phyloP scores from a whole-genome alignment of 2,888 invertebrate genomes.

The Craniophora ligustri region DNA sequence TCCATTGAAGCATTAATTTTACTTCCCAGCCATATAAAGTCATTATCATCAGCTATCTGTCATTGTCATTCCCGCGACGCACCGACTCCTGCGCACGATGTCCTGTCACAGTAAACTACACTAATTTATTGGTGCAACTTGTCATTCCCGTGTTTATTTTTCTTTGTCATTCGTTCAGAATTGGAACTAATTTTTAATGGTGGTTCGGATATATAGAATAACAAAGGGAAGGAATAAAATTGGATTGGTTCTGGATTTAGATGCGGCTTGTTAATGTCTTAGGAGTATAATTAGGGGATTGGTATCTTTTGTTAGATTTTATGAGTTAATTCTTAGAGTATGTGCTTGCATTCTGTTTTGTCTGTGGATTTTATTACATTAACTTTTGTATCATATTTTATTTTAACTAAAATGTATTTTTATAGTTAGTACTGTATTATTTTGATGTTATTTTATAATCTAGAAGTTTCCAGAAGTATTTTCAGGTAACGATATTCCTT shows the following conservation, averaged over 20 bases:
- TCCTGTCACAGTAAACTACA: slow-evolving; percentile 56
- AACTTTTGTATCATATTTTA: too few relatives aligned
- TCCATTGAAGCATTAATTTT: slow-evolving; percentile 33
- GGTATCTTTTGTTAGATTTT: neutral
- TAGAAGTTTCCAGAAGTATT: too few relatives aligned
- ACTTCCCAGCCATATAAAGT: slow-evolving; percentile 45
- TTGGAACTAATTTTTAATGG: slow-evolving; percentile 57
- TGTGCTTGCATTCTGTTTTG: too few relatives aligned
- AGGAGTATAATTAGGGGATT: slow-evolving; percentile 14
- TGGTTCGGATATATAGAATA: slow-evolving; percentile 9
- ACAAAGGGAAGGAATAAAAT: neutral
- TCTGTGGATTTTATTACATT: too few relatives aligned
- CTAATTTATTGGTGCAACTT: slow-evolving; percentile 63
- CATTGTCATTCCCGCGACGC: slow-evolving; percentile 45
- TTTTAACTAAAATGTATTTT: too few relatives aligned
- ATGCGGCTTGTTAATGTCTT: slow-evolving; percentile 35
- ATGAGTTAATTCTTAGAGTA: neutral
- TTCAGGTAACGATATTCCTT: too few relatives aligned
- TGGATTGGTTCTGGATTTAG: slow-evolving; percentile 19
- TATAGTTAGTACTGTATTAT: too few relatives aligned
- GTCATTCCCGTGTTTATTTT: slow-evolving; percentile 64
- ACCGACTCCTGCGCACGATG: slow-evolving; percentile 52
- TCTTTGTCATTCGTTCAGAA: slow-evolving; percentile 56
- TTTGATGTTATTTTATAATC: too few relatives aligned
- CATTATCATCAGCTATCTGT: slow-evolving; percentile 47